Evolutionary conservation across 1,140 invertebrate species (phyloP).

Genomic region (Atta colombica): DNA sequence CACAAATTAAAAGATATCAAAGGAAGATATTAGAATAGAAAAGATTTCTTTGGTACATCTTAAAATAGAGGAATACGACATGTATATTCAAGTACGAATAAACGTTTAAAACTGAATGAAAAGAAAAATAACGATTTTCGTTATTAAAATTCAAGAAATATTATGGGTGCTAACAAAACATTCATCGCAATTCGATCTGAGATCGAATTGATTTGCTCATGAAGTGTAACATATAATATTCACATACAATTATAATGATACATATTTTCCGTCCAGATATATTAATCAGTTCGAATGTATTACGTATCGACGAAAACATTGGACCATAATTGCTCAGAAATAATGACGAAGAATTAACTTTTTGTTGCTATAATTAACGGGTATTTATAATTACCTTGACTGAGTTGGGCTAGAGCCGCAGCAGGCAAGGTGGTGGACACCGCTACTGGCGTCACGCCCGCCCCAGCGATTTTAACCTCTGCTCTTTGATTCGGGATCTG

Average conservation of each 20-base stretch:
- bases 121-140: not conserved
- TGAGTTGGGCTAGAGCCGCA: slow-evolving; percentile 87
- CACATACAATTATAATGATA: not conserved
- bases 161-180: not conserved
- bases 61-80: not conserved
- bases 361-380: not conserved
- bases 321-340: not conserved
- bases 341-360: not conserved
- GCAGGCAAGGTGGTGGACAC: slow-evolving; percentile 88
- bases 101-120: slow-evolving; percentile 11
- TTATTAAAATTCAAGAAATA: not conserved
- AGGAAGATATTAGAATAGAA: not conserved
- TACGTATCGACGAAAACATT: not conserved
- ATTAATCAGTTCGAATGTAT: not conserved
- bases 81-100: not conserved
- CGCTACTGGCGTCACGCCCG: slow-evolving; percentile 88
- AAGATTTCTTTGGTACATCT: not conserved
- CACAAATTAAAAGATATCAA: not conserved
- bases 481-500: slow-evolving; percentile 75
- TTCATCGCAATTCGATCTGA: not conserved
- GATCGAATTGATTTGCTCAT: not conserved
- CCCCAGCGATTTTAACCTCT: slow-evolving; percentile 90
- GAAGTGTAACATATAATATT: not conserved
- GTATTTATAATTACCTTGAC: slow-evolving; percentile 85
- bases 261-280: not conserved